These are phyloP conservation scores for Cheilinus undulatus DNA, from an alignment of 2,113 vertebrate species.

Conservation along the genomic window DNA sequence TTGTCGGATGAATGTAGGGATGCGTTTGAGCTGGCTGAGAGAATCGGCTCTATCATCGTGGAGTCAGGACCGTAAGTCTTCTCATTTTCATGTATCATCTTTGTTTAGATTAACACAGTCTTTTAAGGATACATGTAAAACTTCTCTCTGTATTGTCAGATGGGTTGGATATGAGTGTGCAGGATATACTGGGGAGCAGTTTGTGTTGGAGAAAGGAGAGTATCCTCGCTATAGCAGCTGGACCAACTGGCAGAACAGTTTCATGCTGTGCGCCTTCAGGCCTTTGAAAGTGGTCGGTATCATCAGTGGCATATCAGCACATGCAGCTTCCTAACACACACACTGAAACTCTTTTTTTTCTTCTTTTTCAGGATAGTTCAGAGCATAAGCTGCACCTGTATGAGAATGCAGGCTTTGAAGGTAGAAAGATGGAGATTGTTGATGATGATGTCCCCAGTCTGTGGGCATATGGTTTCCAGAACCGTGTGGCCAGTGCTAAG, in stretches of 20 bases:
- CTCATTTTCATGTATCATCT: neutral
- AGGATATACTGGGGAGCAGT: constrained; percentile 89
- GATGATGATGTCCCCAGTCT: constrained; percentile 93
- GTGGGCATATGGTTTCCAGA: constrained; percentile 94
- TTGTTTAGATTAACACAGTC: neutral
- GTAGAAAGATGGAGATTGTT: constrained; percentile 94
- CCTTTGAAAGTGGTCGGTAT: constrained; percentile 87
- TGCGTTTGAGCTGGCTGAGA: constrained; percentile 86
- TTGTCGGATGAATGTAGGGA: constrained; percentile 88
- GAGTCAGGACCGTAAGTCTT: constrained; percentile 83
- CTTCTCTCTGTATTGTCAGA: constrained; percentile 71
- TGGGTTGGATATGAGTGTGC: constrained; percentile 90
- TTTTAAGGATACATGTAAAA: neutral
- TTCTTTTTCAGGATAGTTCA: constrained; percentile 82
- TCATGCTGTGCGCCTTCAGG: constrained; percentile 88
- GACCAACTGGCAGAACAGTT: constrained; percentile 91
- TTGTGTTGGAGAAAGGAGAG: constrained; percentile 92
- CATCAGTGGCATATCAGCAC: neutral
- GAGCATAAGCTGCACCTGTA: constrained; percentile 94
- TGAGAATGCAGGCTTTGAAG: constrained; percentile 87
- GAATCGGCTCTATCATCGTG: constrained; percentile 90
- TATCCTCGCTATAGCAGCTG: constrained; percentile 93
- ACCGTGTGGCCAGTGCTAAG: constrained; percentile 90
- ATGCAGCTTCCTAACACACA: constrained; percentile 28
- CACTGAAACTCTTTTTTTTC: neutral